Conservation (phyloP, 2,113 vertebrate genomes). For the Gnathonemus longibarbis region DNA sequence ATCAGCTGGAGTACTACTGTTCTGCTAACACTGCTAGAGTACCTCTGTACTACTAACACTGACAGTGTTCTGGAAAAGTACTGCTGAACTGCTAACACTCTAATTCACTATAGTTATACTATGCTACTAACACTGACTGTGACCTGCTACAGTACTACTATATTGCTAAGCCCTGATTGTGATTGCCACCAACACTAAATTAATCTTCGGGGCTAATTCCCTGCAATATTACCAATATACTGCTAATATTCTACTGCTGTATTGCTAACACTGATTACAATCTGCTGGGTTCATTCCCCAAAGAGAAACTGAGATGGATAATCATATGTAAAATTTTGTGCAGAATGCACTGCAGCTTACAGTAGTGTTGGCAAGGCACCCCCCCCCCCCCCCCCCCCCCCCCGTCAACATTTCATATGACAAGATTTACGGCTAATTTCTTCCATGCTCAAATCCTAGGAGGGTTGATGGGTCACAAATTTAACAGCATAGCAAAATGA, state of each 20-base stretch:
- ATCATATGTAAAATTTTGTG: not conserved
- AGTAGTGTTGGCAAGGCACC: not conserved
- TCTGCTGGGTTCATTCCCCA: not conserved
- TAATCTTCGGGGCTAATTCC: not conserved
- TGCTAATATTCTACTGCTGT: not conserved
- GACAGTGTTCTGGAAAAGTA: not conserved
- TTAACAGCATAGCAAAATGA: not conserved
- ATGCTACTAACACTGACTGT: not conserved
- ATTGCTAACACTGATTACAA: not conserved
- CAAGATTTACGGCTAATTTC: not conserved
- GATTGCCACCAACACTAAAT: not conserved
- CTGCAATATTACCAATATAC: not conserved
- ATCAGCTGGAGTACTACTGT: not conserved
- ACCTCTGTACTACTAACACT: not conserved
- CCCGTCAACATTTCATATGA: not conserved
- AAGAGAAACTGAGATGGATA: not conserved
- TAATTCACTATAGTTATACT: not conserved
- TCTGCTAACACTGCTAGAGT: not conserved
- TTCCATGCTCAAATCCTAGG: not conserved
- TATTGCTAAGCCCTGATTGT: not conserved
- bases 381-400: too few relatives aligned
- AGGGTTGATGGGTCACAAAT: not conserved
- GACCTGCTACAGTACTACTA: not conserved
- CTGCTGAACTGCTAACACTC: not conserved
- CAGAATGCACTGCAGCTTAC: not conserved